These are phyloP conservation scores for Hoplodrina ambigua DNA, from an alignment of 2,888 invertebrate genomes.

Conservation along the genomic window DNA sequence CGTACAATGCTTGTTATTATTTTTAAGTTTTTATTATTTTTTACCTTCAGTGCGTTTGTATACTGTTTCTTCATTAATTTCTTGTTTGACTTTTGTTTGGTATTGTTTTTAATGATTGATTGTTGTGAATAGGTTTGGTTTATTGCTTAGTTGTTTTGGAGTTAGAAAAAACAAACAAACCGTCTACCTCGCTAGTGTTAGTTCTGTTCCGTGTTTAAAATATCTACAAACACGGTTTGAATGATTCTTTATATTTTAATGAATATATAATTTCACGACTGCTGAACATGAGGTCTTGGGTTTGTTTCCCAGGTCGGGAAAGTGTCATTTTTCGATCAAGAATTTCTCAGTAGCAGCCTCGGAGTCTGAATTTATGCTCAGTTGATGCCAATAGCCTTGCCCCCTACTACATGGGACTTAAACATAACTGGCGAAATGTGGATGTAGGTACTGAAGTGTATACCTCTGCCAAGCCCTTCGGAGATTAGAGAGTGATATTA, in stretches of 20 bases:
- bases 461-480: too few relatives aligned
- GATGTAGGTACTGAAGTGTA: too few relatives aligned
- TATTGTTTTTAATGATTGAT: constrained; percentile 11
- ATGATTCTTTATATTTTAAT: background rate
- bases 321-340: too few relatives aligned
- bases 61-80: constrained; percentile 23
- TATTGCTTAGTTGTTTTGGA: background rate
- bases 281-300: too few relatives aligned
- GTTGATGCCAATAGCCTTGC: too few relatives aligned
- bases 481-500: too few relatives aligned
- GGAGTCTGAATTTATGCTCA: too few relatives aligned
- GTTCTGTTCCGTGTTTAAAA: background rate
- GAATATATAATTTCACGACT: too few relatives aligned
- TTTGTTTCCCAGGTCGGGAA: too few relatives aligned
- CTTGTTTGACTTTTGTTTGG: constrained; percentile 14
- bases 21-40: constrained; percentile 4
- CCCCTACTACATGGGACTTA: too few relatives aligned
- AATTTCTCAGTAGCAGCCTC: too few relatives aligned
- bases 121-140: background rate
- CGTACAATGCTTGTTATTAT: constrained; percentile 28
- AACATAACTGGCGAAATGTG: too few relatives aligned
- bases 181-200: background rate
- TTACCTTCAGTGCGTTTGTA: constrained; percentile 10
- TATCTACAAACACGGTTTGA: background rate
- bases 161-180: background rate